Evolutionary conservation across 2,797 vertebrate genomes (phyloP), one percentile per base, ranked within the genome.

Genomic region (Lophotriccus pileatus): DNA sequence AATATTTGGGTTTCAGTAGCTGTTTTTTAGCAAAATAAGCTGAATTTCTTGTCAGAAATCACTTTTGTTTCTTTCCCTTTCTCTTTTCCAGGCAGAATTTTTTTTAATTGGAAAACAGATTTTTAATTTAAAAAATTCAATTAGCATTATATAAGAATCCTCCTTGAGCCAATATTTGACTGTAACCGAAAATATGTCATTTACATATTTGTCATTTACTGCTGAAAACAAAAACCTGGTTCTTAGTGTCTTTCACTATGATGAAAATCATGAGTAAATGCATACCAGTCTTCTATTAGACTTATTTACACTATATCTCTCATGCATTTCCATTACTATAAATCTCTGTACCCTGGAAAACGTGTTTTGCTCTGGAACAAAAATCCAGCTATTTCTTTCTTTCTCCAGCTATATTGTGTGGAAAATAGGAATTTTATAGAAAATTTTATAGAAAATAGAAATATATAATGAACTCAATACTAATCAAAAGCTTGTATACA

Each of bases 221-320:
- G 39, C 39, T 89, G 58, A 90, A 93, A 91, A 62, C 7, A 55
- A 62, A 90, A 64, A 7, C 30, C 27, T 73, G 30, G 1, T 73
- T 90, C 66, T 92, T 80, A 90, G 49, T 39, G 12, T 41, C 60
- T 93, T 70, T 94, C 59, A 84, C 67, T 85, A 19, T 70, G 39
- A 81, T 75, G 7, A 87, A 34, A 84, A 66, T 72, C 49, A 69
- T 78, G 56, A 93, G 47, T 37, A 95, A 91, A 84, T 84, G 46
- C 44, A 59, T n/a, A 62, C 3, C 19, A 12, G 27, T 75, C 64
- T 47, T 88, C 55, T 75, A 79, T 87, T 43, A 91, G 70, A 47
- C 59, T 87, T 94, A 88, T 97, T 95, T 94, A 94, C 84, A 93
- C 66, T 94, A 41, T 60, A 67, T 87, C 78, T 87, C 56, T 73